Conservation (phyloP, 2,113 vertebrate genomes). For the Camelus dromedarius region DNA sequence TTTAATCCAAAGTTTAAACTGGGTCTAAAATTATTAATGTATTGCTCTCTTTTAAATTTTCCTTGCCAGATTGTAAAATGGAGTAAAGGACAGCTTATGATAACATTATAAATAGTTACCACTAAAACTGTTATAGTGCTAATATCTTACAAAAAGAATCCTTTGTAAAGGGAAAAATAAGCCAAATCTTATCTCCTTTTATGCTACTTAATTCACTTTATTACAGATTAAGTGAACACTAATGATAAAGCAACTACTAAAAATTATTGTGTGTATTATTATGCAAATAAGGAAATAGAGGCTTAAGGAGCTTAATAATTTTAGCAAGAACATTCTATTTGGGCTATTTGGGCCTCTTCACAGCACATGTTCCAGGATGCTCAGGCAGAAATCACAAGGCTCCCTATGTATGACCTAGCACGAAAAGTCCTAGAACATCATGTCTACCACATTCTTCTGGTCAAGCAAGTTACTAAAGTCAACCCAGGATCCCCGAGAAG, state of each 20-base stretch:
- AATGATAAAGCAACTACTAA: constrained; percentile 1
- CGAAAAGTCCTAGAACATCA: background rate
- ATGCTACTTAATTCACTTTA: constrained; percentile 14
- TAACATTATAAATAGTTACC: background rate
- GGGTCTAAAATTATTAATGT: background rate
- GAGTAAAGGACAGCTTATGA: background rate
- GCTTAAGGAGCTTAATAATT: constrained; percentile 7
- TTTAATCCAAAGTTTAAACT: background rate
- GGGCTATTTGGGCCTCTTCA: background rate
- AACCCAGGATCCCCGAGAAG: background rate
- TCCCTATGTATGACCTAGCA: background rate
- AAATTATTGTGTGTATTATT: background rate
- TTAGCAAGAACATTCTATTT: background rate
- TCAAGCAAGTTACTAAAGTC: background rate
- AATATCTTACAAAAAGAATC: constrained; percentile 49
- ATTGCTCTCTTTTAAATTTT: constrained; percentile 38
- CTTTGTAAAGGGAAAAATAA: background rate
- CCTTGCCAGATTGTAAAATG: background rate
- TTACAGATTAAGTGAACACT: background rate
- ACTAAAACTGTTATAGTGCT: background rate
- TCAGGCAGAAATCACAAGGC: background rate
- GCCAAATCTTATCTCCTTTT: background rate
- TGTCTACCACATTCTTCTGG: background rate
- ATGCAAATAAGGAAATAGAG: constrained; percentile 2
- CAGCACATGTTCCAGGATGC: background rate